Evolutionary conservation across 35 echinoderm and acorn worm genomes (phyloP).

Genomic region (Hemicentrotus pulcherrimus): DNA sequence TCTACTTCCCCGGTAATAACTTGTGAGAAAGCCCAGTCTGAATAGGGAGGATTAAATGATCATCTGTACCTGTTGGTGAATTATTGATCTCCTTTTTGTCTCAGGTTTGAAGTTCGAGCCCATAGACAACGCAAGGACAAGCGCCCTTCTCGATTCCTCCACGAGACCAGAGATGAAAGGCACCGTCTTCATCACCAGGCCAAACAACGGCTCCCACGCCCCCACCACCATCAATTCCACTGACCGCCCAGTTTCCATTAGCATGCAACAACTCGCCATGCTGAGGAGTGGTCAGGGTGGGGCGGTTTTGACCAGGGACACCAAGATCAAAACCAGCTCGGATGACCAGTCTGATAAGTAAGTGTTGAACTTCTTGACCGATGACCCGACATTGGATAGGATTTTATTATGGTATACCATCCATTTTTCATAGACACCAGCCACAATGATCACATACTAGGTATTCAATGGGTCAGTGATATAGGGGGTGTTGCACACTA

Average conservation of each 20-base stretch:
- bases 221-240: not conserved
- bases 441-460: too few relatives aligned
- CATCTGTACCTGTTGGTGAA: too few relatives aligned
- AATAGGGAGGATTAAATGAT: too few relatives aligned
- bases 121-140: not conserved
- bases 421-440: too few relatives aligned
- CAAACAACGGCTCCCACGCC: not conserved
- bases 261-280: not conserved
- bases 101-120: slow-evolving; percentile 2
- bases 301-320: not conserved
- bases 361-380: not conserved
- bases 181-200: not conserved
- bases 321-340: not conserved
- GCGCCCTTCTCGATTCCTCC: not conserved
- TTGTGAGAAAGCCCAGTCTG: too few relatives aligned
- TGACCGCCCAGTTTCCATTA: not conserved
- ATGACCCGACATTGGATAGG: not conserved
- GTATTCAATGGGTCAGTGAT: too few relatives aligned
- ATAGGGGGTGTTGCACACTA: too few relatives aligned
- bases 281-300: not conserved
- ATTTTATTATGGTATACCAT: too few relatives aligned
- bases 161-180: not conserved
- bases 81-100: not conserved
- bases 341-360: slow-evolving; percentile 15
- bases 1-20: too few relatives aligned